phyloP scores from a whole-genome alignment of 2,888 invertebrate species.

The Cerastoderma edule region DNA sequence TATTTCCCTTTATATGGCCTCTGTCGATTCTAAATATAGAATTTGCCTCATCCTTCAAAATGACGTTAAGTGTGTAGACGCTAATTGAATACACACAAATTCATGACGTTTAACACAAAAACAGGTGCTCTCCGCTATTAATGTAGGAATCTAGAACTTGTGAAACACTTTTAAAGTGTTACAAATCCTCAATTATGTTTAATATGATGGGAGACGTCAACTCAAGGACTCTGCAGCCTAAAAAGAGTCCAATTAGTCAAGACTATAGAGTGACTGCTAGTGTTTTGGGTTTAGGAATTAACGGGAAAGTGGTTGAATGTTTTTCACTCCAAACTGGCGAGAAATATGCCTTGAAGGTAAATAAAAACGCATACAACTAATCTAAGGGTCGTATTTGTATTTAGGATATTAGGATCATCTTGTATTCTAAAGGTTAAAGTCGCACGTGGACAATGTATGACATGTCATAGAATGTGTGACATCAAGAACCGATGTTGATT shows the following conservation, averaged over 20 bases:
- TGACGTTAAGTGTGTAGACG: conserved; percentile 37
- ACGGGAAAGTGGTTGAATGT: conserved; percentile 99
- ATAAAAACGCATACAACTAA: too few species aligned
- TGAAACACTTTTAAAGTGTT: conserved; percentile 29
- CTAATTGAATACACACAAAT: conserved; percentile 30
- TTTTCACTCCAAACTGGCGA: conserved; percentile 90
- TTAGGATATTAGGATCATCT: too few species aligned
- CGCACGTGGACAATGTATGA: too few species aligned
- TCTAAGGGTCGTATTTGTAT: too few species aligned
- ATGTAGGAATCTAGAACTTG: conserved; percentile 16
- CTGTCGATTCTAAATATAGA: conserved; percentile 38
- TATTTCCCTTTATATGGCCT: background rate
- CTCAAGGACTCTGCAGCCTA: conserved; percentile 83
- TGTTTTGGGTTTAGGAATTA: conserved; percentile 98
- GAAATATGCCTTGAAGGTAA: conserved; percentile 96
- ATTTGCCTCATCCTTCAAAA: conserved; percentile 43
- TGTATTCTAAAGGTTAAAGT: too few species aligned
- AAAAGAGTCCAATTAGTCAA: conserved; percentile 92
- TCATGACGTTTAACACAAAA: conserved; percentile 53
- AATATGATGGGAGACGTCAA: conserved; percentile 72
- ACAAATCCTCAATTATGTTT: conserved; percentile 46
- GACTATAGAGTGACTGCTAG: conserved; percentile 96
- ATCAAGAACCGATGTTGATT: too few species aligned
- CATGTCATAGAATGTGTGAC: too few species aligned
- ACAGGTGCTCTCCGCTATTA: conserved; percentile 42